Base-by-base conservation (phyloP, 2,888 invertebrate species). In the Ptychoptera albimana region DNA sequence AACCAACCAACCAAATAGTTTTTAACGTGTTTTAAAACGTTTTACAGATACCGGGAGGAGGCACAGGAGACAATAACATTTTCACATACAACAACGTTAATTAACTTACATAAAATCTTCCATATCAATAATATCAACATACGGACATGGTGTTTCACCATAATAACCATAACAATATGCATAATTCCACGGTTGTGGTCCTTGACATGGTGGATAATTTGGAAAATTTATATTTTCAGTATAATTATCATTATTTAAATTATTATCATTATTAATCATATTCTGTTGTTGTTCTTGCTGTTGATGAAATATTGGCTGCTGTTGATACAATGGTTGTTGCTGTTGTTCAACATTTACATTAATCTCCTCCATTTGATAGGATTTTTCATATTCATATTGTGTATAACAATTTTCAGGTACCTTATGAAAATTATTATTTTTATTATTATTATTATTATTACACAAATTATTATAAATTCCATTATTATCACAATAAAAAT, bases 31-130 rank as follows among this genome's bases (percentile, higher is more conserved):
- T n/a, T n/a, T n/a, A n/a, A n/a, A n/a, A n/a, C n/a, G n/a, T n/a
- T n/a, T n/a, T n/a, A n/a, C n/a, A n/a, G n/a, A n/a, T n/a, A n/a
- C n/a, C n/a, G n/a, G n/a, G n/a, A n/a, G n/a, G n/a, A n/a, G n/a
- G n/a, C n/a, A n/a, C n/a, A n/a, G n/a, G n/a, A n/a, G n/a, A n/a
- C n/a, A n/a, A n/a, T n/a, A n/a, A n/a, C n/a, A n/a, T n/a, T n/a
- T n/a, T 7, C 7, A 23, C 23, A 23, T 7, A 23, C 23, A 23
- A 23, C 4, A 3, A 23, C 3, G 23, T 5, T 23, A 13, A 39
- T 42, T 29, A 51, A 76, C 81, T 80, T 65, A 81, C 81, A 81
- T 79, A 61, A 81, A 80, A 64, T 81, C 81, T 60, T 81, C 81
- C 53, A 81, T 73, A 60, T 81, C 81, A 43, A 77, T 73, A 49